Evolutionary conservation across 2,888 invertebrate species (phyloP).

Genomic region (Chrysomela aeneicollis): DNA sequence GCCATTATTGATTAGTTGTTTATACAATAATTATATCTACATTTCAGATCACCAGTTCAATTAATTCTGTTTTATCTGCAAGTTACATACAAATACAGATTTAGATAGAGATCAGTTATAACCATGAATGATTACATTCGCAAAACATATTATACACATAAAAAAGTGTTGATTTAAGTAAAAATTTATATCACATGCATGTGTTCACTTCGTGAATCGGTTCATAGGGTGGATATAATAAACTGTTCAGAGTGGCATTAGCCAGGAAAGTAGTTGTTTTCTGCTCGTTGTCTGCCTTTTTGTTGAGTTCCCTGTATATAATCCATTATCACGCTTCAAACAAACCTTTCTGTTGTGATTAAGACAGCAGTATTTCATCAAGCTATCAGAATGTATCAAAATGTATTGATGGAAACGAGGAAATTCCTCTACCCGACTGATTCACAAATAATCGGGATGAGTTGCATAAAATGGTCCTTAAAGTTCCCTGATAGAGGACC

Average conservation of each 20-base stretch:
- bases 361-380: background rate
- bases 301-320: no score
- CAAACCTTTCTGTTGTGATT: no score
- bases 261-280: no score
- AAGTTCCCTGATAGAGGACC: slow-evolving; percentile 24
- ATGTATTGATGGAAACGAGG: slow-evolving; percentile 15
- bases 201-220: no score
- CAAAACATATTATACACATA: slow-evolving; percentile 6
- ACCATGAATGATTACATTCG: slow-evolving; percentile 16
- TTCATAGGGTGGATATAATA: no score
- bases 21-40: slow-evolving; percentile 2
- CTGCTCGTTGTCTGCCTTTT: no score
- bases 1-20: background rate
- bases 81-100: slow-evolving; percentile 3
- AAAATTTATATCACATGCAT: no score
- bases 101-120: slow-evolving; percentile 15
- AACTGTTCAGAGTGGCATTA: no score
- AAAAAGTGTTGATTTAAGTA: background rate
- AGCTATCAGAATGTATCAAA: slow-evolving; percentile 7
- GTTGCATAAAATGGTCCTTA: slow-evolving; percentile 27
- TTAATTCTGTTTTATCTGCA: slow-evolving; percentile 9
- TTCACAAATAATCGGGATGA: slow-evolving; percentile 23
- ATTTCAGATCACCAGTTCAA: slow-evolving; percentile 2
- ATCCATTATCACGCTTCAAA: no score
- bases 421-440: slow-evolving; percentile 28